Percentiles rank a stretch among this genome's conserved stretches.
Conservation (phyloP, 2,888 invertebrate species). For the Acleris literana region DNA sequence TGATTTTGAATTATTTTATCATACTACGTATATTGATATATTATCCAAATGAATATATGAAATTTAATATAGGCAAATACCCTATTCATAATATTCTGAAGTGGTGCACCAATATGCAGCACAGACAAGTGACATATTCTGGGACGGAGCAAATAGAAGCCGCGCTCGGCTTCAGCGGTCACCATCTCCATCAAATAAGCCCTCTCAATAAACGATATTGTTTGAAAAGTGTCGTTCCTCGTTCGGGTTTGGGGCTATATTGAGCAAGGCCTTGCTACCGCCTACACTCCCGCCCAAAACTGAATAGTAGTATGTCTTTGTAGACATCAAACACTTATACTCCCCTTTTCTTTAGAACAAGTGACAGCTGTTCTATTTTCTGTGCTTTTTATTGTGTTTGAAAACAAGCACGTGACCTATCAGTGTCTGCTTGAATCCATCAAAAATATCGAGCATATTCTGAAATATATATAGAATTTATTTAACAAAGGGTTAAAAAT, state of each 20-base stretch:
- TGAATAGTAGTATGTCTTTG: too few species aligned
- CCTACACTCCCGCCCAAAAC: not conserved
- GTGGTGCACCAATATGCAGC: not conserved
- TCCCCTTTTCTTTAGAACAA: too few species aligned
- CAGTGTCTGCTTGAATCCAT: conserved; percentile 1
- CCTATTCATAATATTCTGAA: too few species aligned
- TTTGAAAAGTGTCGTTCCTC: conserved; percentile 23
- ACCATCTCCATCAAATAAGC: conserved; percentile 12
- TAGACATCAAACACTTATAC: too few species aligned
- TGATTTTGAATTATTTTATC: too few species aligned
- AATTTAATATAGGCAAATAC: too few species aligned
- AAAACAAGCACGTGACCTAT: not conserved
- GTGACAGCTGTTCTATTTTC: conserved; percentile 15
- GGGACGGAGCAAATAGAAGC: not conserved
- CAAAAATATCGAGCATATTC: not conserved
- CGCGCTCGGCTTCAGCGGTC: not conserved
- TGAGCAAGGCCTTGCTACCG: conserved; percentile 1
- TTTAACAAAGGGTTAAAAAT: not conserved
- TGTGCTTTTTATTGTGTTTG: conserved; percentile 11
- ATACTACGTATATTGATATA: too few species aligned
- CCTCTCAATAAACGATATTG: conserved; percentile 19
- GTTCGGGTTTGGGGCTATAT: conserved; percentile 17
- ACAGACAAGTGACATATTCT: not conserved
- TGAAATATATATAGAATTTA: not conserved
- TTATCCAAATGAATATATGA: too few species aligned